Evolutionary conservation across 1,140 invertebrate genomes (phyloP).

Genomic region (Lithobius niger): DNA sequence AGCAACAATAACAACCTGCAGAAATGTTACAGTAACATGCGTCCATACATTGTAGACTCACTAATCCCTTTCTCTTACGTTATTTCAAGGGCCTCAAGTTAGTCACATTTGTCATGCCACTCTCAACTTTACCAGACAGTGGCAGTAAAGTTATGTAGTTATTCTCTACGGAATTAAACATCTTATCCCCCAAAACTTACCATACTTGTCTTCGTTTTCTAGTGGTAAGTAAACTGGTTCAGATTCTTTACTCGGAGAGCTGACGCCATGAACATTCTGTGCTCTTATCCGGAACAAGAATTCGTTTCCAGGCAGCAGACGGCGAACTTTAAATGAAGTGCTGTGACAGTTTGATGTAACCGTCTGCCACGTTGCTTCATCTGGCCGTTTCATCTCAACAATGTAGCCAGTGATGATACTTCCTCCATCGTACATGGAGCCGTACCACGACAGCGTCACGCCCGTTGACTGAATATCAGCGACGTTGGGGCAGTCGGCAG

Average conservation of each 20-base stretch:
- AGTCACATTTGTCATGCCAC: too few relatives aligned
- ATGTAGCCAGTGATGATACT: slow-evolving; percentile 65
- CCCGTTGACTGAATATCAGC: slow-evolving; percentile 32
- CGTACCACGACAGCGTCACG: slow-evolving; percentile 59
- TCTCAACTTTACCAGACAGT: too few relatives aligned
- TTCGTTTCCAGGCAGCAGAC: slow-evolving; percentile 35
- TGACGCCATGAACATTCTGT: slow-evolving; percentile 60
- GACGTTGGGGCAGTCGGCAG: slow-evolving; percentile 47
- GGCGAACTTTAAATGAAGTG: slow-evolving; percentile 21
- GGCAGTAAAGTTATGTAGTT: too few relatives aligned
- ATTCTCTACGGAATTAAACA: too few relatives aligned
- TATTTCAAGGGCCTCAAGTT: too few relatives aligned
- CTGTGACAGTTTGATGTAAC: slow-evolving; percentile 27
- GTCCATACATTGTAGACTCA: too few relatives aligned
- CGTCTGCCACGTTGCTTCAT: slow-evolving; percentile 39
- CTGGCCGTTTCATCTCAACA: slow-evolving; percentile 49
- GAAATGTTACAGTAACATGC: too few relatives aligned
- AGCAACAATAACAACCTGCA: too few relatives aligned
- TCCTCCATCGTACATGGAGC: slow-evolving; percentile 70
- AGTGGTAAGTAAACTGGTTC: too few relatives aligned
- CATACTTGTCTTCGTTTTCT: too few relatives aligned
- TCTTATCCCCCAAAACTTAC: too few relatives aligned
- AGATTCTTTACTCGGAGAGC: slow-evolving; percentile 48
- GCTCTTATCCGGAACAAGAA: slow-evolving; percentile 62
- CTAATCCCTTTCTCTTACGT: too few relatives aligned